Conservation (phyloP, 2,113 vertebrate genomes). For the Aix galericulata region DNA sequence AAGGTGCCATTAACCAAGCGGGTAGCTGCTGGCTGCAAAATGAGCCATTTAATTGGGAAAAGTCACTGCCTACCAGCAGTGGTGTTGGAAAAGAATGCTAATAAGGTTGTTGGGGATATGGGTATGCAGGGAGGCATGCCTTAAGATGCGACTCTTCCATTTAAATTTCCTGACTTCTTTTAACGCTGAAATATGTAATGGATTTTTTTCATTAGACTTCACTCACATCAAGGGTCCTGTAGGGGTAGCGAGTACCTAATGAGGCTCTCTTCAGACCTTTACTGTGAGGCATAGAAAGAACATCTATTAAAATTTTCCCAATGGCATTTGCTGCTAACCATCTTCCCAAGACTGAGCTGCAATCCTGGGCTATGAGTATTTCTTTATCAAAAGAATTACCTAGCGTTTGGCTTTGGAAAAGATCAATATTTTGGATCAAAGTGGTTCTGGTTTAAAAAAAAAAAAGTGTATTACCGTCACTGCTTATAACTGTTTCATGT, state of each 20-base stretch:
- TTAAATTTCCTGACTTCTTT: neutral
- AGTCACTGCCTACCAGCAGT: neutral
- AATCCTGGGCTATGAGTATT: neutral
- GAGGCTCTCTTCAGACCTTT: neutral
- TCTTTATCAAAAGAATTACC: neutral
- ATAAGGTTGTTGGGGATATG: neutral
- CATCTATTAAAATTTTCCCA: neutral
- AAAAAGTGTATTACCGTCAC: neutral
- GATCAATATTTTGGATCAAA: neutral
- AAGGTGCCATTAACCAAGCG: conserved; percentile 1
- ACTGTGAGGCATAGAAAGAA: neutral
- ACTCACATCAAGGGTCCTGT: neutral
- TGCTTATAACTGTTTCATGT: neutral
- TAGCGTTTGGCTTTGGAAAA: neutral
- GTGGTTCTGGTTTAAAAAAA: neutral
- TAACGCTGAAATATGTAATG: neutral
- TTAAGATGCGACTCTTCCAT: neutral
- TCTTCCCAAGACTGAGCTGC: neutral
- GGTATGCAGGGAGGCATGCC: neutral
- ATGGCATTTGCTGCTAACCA: neutral
- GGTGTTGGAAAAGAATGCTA: neutral
- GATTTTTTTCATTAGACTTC: neutral
- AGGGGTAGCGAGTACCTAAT: neutral
- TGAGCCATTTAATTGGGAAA: conserved; percentile 37
- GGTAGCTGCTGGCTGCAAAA: conserved; percentile 27